phyloP scores from a whole-genome alignment of 2,113 vertebrate species.

The Mirza zaza region DNA sequence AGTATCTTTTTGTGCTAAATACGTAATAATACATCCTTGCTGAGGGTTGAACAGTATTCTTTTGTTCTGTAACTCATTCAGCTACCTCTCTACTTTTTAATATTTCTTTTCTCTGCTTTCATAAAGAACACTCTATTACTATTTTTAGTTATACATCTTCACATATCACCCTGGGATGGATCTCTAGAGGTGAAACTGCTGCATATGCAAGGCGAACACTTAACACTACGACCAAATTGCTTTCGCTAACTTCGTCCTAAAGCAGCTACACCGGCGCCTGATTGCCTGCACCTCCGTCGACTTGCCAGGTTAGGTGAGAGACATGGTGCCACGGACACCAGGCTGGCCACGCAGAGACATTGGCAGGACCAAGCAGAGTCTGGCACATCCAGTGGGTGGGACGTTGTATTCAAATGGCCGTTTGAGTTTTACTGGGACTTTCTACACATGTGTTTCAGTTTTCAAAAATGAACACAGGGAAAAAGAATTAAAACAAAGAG shows the following conservation, averaged over 20 bases:
- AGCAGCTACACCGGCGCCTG: neutral
- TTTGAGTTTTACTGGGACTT: neutral
- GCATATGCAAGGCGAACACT: neutral
- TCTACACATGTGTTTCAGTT: neutral
- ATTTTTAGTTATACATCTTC: neutral
- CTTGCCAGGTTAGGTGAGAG: neutral
- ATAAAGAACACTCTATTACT: neutral
- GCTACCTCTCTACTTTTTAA: neutral
- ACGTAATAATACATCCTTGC: neutral
- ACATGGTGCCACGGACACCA: fast-evolving
- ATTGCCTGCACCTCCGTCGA: neutral
- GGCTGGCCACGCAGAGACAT: neutral
- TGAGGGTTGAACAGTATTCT: neutral
- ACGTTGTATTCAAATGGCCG: neutral
- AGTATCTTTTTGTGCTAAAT: neutral
- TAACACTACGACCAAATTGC: neutral
- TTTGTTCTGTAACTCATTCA: neutral
- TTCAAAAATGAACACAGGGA: neutral
- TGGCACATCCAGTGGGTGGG: neutral
- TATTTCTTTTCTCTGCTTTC: neutral
- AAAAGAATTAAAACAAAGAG: neutral
- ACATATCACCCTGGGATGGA: neutral
- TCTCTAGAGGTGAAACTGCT: neutral
- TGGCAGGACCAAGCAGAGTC: neutral
- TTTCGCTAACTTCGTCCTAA: neutral